Percentiles rank a stretch among this genome's conserved stretches.
These are phyloP conservation scores for Pyrochroa serraticornis DNA, from an alignment of 2,888 invertebrate genomes.

Conservation along the genomic window DNA sequence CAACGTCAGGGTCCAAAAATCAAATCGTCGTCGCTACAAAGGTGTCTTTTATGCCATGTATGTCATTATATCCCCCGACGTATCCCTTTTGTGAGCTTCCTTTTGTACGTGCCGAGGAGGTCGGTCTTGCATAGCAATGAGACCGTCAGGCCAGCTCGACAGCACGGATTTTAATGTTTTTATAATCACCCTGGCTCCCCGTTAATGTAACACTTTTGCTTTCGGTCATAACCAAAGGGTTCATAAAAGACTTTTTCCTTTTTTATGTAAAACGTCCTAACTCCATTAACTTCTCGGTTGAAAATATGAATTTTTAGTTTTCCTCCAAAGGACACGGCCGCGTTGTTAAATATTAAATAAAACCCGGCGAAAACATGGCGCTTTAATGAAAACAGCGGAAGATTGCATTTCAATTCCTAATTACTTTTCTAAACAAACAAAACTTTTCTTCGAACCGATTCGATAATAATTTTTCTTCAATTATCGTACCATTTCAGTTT, in stretches of 20 bases:
- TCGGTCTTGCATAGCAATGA: constrained; percentile 58
- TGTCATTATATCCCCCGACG: constrained; percentile 53
- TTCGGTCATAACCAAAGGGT: constrained; percentile 52
- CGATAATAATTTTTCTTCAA: not conserved
- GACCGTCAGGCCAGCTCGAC: constrained; percentile 41
- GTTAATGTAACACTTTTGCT: constrained; percentile 53
- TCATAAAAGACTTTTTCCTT: constrained; percentile 55
- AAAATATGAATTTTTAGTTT: constrained; percentile 40
- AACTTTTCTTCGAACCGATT: no score
- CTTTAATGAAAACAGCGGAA: no score
- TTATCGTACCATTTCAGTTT: not conserved
- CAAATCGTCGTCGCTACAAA: constrained; percentile 50
- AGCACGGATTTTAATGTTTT: constrained; percentile 58
- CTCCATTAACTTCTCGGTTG: constrained; percentile 48
- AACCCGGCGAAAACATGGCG: not conserved
- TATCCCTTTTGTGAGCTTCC: constrained; percentile 55
- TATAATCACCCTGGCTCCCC: constrained; percentile 53
- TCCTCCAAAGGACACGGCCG: constrained; percentile 19
- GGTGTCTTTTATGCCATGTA: constrained; percentile 52
- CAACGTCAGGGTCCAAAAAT: constrained; percentile 41
- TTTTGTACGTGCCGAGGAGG: constrained; percentile 52
- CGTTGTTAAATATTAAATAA: constrained; percentile 29
- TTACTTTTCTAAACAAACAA: not conserved
- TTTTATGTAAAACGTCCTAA: constrained; percentile 55
- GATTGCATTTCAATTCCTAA: constrained; percentile 14